Base-by-base conservation (phyloP, 2,888 invertebrate genomes). In the Caenorhabditis drosophilae region DNA sequence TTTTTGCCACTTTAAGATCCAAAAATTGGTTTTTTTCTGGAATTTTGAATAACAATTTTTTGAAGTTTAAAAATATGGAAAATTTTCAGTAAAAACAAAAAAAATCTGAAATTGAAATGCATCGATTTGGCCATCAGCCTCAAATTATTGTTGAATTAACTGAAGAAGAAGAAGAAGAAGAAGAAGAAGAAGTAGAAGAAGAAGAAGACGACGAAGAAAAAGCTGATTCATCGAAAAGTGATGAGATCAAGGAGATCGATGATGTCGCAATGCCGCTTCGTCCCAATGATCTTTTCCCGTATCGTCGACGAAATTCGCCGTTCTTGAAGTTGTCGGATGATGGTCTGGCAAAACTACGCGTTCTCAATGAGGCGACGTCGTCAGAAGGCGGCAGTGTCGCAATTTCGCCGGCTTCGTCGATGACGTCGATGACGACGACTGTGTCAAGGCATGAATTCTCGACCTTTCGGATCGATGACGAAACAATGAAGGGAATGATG, bases 401-500 rank as follows among this genome's bases (percentile, higher is more conserved):
- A 31, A 6, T 12, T 31, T 9, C 12, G 12, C 31, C 31, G 31
- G n/a, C n/a, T n/a, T 31, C 31, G 31, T 12, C 31, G 31, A 31
- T 12, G 31, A 6, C 31, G 31, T 31, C 31, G 6, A 12, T 31
- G 7, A 31, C 31, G 31, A 9, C 31, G 6, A 31, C 31, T 9
- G 12, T 31, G 6, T 31, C 31, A 1, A 47, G 49, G 9, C 53
- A 60, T 34, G 59, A 60, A 26, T 67, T 67, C 18, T 49, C 54
- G 18, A 58, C 45, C 25, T 62, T 58, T 41, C 34, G 62, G 25
- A 54, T 68, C 15, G 56, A 52, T 46, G 63, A 63, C 4, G 50
- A 57, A 9, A 47, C 52, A 2, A 68, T 68, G 57, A 27, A 31
- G 15, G 53, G 59, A 22, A 68, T 68, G 68, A 63, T 68, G 45